Evolutionary conservation across 2,797 vertebrate species (phyloP).

Genomic region (Helostoma temminkii): DNA sequence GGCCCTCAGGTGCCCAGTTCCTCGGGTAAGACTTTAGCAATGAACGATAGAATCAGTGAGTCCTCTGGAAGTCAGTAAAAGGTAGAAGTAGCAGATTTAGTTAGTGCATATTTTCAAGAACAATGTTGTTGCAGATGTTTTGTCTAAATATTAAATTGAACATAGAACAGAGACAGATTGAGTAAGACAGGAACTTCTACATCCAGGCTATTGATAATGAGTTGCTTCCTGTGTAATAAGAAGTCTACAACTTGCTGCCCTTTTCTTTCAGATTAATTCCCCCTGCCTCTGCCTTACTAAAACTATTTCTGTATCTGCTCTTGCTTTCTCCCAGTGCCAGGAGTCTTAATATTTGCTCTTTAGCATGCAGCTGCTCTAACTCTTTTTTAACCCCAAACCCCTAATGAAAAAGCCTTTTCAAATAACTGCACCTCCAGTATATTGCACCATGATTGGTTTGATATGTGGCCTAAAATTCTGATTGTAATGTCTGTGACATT

Average conservation of each 20-base stretch:
- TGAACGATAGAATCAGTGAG: neutral
- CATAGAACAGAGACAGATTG: neutral
- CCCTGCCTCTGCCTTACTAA: slow-evolving; percentile 71
- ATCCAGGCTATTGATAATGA: neutral
- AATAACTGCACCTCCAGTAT: slow-evolving; percentile 52
- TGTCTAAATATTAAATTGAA: neutral
- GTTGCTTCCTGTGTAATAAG: slow-evolving; percentile 9
- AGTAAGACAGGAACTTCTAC: neutral
- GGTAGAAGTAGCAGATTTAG: too few species aligned
- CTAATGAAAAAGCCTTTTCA: slow-evolving; percentile 32
- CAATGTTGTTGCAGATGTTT: too few species aligned
- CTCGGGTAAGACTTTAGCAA: slow-evolving; percentile 90
- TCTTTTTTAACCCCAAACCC: slow-evolving; percentile 37
- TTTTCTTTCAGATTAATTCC: slow-evolving; percentile 66
- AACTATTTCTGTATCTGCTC: slow-evolving; percentile 61
- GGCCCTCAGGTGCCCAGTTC: slow-evolving; percentile 97
- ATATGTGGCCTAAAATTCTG: slow-evolving; percentile 58
- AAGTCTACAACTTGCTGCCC: slow-evolving; percentile 54
- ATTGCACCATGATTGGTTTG: slow-evolving; percentile 79
- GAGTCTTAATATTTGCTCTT: slow-evolving; percentile 50
- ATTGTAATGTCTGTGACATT: slow-evolving; percentile 10
- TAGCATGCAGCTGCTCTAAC: slow-evolving; percentile 74
- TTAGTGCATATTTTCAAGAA: neutral
- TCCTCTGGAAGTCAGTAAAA: neutral
- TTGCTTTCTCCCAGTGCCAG: slow-evolving; percentile 62